Evolutionary conservation across 2,113 vertebrate genomes (phyloP), one percentile per base, ranked within the genome.

Genomic region (Erinaceus europaeus): DNA sequence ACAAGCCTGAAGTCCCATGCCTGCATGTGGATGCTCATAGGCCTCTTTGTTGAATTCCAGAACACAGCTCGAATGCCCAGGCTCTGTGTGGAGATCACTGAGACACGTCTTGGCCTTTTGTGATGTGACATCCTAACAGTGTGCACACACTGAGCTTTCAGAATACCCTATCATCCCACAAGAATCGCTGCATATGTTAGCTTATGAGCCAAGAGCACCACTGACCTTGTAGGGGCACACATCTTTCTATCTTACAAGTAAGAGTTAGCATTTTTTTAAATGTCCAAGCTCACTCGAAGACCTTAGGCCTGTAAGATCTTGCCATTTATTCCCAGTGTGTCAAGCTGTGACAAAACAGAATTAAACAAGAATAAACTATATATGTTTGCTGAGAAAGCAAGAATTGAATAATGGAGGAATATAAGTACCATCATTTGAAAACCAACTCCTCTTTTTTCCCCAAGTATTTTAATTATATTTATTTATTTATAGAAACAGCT

Each of bases 351-450:
- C 34, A 46, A 67, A 92, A 93, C 79, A 89, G 84, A 67, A 44
- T 59, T 48, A 94, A 92, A 82, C 46, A 75, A 85, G 34, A 84
- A 73, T 76, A 94, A 82, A 79, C 48, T 69, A 18, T 57, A 25
- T 8, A 3, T 94, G 91, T 91, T 85, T 87, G 92, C 84, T 90
- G 82, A 94, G 59, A 75, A 90, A 93, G 89, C 77, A 87, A 71
- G 78, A 94, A 85, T 15, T 65, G 36, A 64, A 23, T 71, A 81
- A 44, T 32, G 9, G 38, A 79, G 69, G 52, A 80, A 69, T 61
- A 84, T 74, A 87, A 38, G 78, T 75, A 55, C 62, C 65, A 61
- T 57, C 12, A 0, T 89, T 85, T 89, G 61, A 78, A 89, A 88
- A 89, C 42, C 74, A 79, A 36, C 34, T 61, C 78, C 80, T 90